Evolutionary conservation across 2,888 invertebrate species (phyloP), one percentile per base, ranked within the genome.

Genomic region (Saturnia japonica): DNA sequence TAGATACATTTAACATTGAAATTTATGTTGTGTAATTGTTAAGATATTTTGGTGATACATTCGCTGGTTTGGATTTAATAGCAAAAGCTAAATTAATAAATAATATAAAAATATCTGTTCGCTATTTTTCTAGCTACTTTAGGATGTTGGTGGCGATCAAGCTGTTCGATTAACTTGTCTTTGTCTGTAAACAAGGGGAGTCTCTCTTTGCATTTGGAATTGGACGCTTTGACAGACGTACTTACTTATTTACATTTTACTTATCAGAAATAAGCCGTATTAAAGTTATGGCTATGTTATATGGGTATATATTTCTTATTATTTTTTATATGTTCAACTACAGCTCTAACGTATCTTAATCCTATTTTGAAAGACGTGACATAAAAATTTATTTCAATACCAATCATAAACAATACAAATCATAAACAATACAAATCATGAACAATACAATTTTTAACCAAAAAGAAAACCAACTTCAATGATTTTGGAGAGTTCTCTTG

Each of bases 211-310:
- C 79, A 76, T 76, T 75, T 73, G 67, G 73, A 76, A 76, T 77
- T 72, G 75, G 74, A 72, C 72, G 72, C 72, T 62, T 51, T 19
- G 60, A 70, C n/a, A 43, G 28, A 25, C 45, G 34, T 14, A 28
- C 57, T 51, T 72, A 74, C 72, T 76, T 75, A 77, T 77, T 79
- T 72, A 74, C 72, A 76, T 75, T 78, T 77, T 79, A 77, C 76
- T 77, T 76, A 70, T 74, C 73, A 70, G 70, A 72, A 75, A 76
- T 71, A 75, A 74, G 54, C 54, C 19, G n/a, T 22, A 70, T 72
- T 70, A 54, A 54, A 57, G 70, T 74, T 77, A 76, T 73, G 74
- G 73, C 34, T 9, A 68, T 43, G 73, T 68, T 74, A 73, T 67
- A 68, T 68, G 72, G 47, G 40, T 40, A 1, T 64, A 19, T 0